Base-by-base conservation (phyloP, 2,888 invertebrate genomes). In the Hyppa rectilinea region DNA sequence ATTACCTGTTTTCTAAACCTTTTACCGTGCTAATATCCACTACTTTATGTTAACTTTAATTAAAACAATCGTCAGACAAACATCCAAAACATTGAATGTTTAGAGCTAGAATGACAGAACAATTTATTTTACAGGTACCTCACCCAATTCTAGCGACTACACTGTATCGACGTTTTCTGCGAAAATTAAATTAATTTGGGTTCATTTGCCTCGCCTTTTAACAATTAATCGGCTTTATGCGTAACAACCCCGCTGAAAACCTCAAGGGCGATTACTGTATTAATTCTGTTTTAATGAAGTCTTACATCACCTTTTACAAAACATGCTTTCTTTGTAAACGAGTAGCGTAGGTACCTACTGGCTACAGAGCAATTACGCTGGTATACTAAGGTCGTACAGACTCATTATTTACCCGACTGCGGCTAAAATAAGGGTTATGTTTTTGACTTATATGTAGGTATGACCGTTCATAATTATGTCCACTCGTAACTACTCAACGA, bases 131-230 rank as follows among this genome's bases (percentile, higher is more conserved):
- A 55, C n/a, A n/a, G n/a, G n/a, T 66, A 68, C 73, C 69, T 66
- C 64, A 38, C 73, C 67, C 67, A 58, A 68, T 75, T 72, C 68
- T 65, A 63, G 53, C 31, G 53, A 68, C 60, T 66, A 78, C 71
- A 75, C 67, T 63, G 55, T 74, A 81, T 81, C 63, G 75, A 65
- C 70, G 65, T 70, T 71, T 80, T 82, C 78, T 61, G 60, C 31
- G 81, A 80, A 83, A 83, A 83, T 80, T 81, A 59, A 83, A 77
- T 82, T 82, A 72, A 72, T 75, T 75, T 53, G 14, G 81, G 78
- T 81, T 78, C 78, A 77, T 83, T 82, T 82, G 78, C 81, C 81
- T 69, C 74, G 68, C 74, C 62, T 81, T 83, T 72, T 66, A 60
- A 70, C 71, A 82, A 83, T 81, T 81, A 77, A 83, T 78, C 71